phyloP scores from a whole-genome alignment of 2,797 vertebrate species.

The Acipenser transmontanus region DNA sequence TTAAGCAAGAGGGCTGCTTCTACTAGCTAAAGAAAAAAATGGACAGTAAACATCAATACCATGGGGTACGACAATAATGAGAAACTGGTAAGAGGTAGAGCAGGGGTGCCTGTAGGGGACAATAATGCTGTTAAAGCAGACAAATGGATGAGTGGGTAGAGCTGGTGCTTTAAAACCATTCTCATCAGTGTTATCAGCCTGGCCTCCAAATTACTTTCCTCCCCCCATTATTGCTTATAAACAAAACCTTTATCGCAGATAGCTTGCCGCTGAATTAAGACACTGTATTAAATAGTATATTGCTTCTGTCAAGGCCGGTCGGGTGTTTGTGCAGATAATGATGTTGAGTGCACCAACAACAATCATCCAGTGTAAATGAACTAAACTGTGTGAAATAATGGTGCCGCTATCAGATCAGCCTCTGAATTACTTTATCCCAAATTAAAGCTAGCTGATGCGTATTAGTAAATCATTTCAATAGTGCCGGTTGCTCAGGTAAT shows the following conservation, averaged over 20 bases:
- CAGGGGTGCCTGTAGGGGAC: constrained; percentile 22
- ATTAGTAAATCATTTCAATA: constrained; percentile 73
- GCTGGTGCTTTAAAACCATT: constrained; percentile 36
- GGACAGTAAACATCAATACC: constrained; percentile 11
- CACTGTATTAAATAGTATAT: constrained; percentile 62
- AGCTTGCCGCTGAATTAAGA: constrained; percentile 67
- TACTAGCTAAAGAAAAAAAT: constrained; percentile 17
- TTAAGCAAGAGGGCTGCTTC: constrained; percentile 1
- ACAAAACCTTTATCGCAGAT: constrained; percentile 65
- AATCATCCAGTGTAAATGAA: constrained; percentile 72
- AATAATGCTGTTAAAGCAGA: constrained; percentile 30
- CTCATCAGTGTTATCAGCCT: constrained; percentile 64
- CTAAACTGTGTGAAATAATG: constrained; percentile 73
- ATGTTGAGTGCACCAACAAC: constrained; percentile 66
- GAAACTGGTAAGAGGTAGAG: background rate
- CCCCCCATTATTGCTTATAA: constrained; percentile 61
- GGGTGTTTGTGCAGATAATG: constrained; percentile 72
- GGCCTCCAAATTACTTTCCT: constrained; percentile 62
- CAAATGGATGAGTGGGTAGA: constrained; percentile 28
- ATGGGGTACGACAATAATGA: constrained; percentile 11
- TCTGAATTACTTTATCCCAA: constrained; percentile 73
- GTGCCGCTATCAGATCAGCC: constrained; percentile 69
- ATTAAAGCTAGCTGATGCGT: constrained; percentile 70
- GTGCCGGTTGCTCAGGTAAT: constrained; percentile 69
- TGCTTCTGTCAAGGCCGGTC: constrained; percentile 66